Conservation (phyloP, 2,888 invertebrate species). For the Drosophila macrospina region DNA sequence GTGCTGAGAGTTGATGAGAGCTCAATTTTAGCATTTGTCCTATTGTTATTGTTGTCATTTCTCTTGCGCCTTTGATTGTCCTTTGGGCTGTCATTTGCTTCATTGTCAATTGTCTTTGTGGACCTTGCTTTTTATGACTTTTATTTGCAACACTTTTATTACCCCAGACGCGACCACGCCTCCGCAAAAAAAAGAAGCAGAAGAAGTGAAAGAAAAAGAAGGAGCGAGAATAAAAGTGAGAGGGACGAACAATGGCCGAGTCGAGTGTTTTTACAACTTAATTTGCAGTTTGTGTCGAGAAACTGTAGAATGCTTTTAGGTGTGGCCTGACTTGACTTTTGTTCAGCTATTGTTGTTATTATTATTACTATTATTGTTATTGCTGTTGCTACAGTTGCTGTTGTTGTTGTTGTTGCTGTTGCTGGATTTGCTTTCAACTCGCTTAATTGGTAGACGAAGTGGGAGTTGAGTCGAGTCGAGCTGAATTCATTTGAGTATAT, state of each 20-base stretch:
- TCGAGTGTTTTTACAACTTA: constrained; percentile 70
- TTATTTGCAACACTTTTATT: constrained; percentile 71
- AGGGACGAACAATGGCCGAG: constrained; percentile 40
- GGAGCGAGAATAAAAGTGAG: not conserved
- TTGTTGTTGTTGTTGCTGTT: not conserved
- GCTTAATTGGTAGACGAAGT: constrained; percentile 64
- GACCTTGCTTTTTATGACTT: constrained; percentile 68
- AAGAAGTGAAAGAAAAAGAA: not conserved
- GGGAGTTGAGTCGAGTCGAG: constrained; percentile 16
- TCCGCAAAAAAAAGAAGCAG: not conserved
- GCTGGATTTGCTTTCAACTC: constrained; percentile 40
- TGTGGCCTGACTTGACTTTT: constrained; percentile 52
- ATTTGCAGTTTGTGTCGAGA: constrained; percentile 68
- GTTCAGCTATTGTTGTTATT: constrained; percentile 26
- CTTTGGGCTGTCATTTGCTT: constrained; percentile 73
- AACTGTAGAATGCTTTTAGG: constrained; percentile 65
- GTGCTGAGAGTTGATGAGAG: constrained; percentile 1
- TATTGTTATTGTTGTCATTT: constrained; percentile 2
- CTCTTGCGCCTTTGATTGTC: constrained; percentile 36
- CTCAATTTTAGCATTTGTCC: constrained; percentile 2
- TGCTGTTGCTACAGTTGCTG: constrained; percentile 9
- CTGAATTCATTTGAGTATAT: constrained; percentile 58
- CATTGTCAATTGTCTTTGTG: constrained; percentile 75
- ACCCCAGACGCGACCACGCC: constrained; percentile 47
- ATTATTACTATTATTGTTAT: constrained; percentile 20